A percentile compares a stretch with the other conserved stretches of the same genome.
These are phyloP conservation scores for Metallyticus violacea DNA, from an alignment of 2,888 invertebrate species.

Conservation along the genomic window DNA sequence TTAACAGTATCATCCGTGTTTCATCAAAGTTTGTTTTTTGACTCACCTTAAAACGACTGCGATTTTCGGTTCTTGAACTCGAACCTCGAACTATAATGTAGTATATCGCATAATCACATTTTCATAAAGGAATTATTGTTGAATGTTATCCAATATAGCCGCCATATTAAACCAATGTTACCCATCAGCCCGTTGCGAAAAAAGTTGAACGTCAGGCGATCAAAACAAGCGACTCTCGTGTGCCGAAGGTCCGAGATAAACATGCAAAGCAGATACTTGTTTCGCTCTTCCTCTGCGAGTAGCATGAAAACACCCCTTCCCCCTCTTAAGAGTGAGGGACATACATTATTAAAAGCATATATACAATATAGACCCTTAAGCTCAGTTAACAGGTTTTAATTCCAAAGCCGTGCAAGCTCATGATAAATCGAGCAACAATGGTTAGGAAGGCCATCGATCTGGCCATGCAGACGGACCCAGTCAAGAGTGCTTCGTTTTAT, in stretches of 20 bases:
- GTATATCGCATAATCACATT: too few relatives aligned
- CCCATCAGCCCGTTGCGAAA: too few relatives aligned
- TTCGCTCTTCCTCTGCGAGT: background rate
- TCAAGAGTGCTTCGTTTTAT: background rate
- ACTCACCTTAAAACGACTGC: too few relatives aligned
- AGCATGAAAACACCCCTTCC: background rate
- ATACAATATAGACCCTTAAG: constrained; percentile 12
- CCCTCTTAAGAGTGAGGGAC: background rate
- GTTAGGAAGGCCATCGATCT: constrained; percentile 22
- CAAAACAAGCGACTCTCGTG: background rate
- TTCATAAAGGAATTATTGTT: too few relatives aligned
- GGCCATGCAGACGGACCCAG: background rate
- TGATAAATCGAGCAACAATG: constrained; percentile 25
- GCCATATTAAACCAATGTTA: too few relatives aligned
- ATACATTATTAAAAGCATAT: constrained; percentile 3
- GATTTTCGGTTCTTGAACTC: too few relatives aligned
- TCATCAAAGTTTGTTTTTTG: too few relatives aligned
- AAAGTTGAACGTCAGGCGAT: too few relatives aligned
- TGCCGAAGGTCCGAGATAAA: background rate
- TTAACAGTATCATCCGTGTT: too few relatives aligned
- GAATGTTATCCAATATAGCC: too few relatives aligned
- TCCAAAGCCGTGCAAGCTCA: constrained; percentile 11
- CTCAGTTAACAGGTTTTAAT: constrained; percentile 30
- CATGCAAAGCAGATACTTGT: background rate
- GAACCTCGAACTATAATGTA: too few relatives aligned